phyloP scores from a whole-genome alignment of 2,888 invertebrate genomes.

The Didymodactylos carnosus region DNA sequence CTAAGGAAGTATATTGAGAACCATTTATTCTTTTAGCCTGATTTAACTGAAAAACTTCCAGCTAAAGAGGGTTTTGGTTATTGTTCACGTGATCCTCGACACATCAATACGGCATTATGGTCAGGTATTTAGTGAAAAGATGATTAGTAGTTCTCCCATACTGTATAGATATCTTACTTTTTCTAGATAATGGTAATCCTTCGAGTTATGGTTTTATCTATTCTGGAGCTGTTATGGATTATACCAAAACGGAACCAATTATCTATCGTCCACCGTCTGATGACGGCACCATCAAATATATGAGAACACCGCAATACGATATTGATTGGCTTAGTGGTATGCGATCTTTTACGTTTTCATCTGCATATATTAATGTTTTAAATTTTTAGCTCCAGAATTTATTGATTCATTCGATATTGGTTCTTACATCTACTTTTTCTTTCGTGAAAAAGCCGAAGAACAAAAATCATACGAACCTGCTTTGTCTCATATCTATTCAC shows the following conservation, averaged over 20 bases:
- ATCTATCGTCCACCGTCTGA: constrained; percentile 11
- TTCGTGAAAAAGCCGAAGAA: constrained; percentile 11
- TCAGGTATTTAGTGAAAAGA: no score
- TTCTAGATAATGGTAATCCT: constrained; percentile 12
- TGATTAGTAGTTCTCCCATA: not conserved
- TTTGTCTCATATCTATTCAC: constrained; percentile 4
- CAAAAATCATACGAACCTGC: constrained; percentile 2
- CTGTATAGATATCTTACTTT: not conserved
- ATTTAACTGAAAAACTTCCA: not conserved
- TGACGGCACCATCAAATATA: constrained; percentile 5
- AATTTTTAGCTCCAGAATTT: constrained; percentile 6
- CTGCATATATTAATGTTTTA: no score
- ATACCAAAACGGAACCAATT: constrained; percentile 13
- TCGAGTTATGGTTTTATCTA: constrained; percentile 2
- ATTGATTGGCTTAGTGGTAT: constrained; percentile 11
- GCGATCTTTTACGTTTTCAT: no score
- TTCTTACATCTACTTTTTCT: constrained; percentile 5
- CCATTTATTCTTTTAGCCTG: not conserved
- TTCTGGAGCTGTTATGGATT: constrained; percentile 10
- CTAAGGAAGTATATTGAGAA: not conserved
- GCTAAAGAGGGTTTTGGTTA: constrained; percentile 10
- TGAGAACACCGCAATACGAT: constrained; percentile 11
- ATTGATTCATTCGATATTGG: constrained; percentile 10
- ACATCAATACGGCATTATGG: constrained; percentile 12
- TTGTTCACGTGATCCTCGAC: constrained; percentile 11